Percentiles rank a stretch among this genome's conserved stretches.
These are phyloP conservation scores for Nineta flava DNA, from an alignment of 2,888 invertebrate genomes.

Conservation along the genomic window DNA sequence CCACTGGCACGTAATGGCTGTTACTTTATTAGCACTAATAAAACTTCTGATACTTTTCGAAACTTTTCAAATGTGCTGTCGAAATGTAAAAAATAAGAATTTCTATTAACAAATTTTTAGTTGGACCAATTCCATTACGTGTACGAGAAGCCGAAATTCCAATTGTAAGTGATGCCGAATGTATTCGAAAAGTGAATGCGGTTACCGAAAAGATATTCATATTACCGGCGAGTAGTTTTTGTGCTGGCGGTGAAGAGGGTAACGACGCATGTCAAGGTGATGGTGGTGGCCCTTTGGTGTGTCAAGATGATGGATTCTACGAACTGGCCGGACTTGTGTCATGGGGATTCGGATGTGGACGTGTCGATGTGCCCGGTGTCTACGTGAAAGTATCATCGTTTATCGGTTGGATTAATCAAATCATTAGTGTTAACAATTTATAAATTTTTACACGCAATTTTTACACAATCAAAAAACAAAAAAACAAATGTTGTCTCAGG, in stretches of 20 bases:
- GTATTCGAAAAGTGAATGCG: constrained; percentile 82
- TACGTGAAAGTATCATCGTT: constrained; percentile 92
- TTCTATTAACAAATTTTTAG: no score
- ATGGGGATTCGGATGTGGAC: constrained; percentile 91
- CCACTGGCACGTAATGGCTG: no score
- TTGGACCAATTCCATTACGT: constrained; percentile 78
- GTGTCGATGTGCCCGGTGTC: constrained; percentile 87
- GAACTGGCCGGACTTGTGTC: constrained; percentile 86
- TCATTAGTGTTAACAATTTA: constrained; percentile 86
- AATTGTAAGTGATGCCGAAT: constrained; percentile 83
- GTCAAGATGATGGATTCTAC: constrained; percentile 83
- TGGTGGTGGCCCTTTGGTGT: constrained; percentile 85
- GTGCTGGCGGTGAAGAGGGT: constrained; percentile 84
- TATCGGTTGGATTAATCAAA: constrained; percentile 95
- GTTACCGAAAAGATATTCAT: constrained; percentile 92
- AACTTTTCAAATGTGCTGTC: no score
- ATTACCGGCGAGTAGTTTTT: constrained; percentile 82
- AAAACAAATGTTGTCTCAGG: no score
- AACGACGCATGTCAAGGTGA: constrained; percentile 94
- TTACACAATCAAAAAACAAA: no score
- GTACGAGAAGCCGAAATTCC: constrained; percentile 85
- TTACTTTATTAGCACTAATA: no score
- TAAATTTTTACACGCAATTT: constrained; percentile 24
- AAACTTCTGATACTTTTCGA: no score
- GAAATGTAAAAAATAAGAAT: no score